Conservation (phyloP, 2,797 vertebrate species). For the Sebastes steindachneri region DNA sequence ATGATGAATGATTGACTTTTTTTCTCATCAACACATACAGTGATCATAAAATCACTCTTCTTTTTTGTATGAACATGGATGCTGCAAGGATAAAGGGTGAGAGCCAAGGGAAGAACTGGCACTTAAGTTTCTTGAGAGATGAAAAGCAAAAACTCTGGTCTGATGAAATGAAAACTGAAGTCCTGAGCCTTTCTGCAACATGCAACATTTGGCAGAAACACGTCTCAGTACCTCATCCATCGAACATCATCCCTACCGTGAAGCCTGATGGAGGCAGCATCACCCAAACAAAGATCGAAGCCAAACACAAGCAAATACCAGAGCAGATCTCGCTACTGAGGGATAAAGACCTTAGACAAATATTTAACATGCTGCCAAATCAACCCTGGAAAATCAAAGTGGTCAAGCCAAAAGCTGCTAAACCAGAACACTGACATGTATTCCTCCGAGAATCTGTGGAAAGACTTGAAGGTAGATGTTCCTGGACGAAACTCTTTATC, state of each 20-base stretch:
- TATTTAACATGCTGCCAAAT: not conserved
- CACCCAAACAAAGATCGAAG: constrained; percentile 1
- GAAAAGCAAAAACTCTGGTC: not conserved
- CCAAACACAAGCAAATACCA: constrained; percentile 22
- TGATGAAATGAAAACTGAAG: not conserved
- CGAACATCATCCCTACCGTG: not conserved
- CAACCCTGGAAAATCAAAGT: not conserved
- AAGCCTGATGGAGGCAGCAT: not conserved
- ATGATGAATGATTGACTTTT: not conserved
- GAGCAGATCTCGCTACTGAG: not conserved
- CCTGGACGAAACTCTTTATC: not conserved
- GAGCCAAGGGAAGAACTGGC: not conserved
- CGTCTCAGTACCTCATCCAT: not conserved
- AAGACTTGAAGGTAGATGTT: not conserved
- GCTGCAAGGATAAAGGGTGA: not conserved
- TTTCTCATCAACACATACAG: not conserved
- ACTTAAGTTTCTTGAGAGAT: not conserved
- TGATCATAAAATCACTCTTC: not conserved
- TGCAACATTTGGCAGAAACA: not conserved
- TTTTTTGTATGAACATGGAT: not conserved
- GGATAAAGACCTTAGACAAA: not conserved
- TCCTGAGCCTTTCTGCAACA: not conserved
- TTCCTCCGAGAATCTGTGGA: not conserved
- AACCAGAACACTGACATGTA: not conserved
- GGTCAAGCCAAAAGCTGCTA: not conserved